These are phyloP conservation scores for Moxostoma hubbsi DNA, from an alignment of 2,797 vertebrate species.

Conservation along the genomic window DNA sequence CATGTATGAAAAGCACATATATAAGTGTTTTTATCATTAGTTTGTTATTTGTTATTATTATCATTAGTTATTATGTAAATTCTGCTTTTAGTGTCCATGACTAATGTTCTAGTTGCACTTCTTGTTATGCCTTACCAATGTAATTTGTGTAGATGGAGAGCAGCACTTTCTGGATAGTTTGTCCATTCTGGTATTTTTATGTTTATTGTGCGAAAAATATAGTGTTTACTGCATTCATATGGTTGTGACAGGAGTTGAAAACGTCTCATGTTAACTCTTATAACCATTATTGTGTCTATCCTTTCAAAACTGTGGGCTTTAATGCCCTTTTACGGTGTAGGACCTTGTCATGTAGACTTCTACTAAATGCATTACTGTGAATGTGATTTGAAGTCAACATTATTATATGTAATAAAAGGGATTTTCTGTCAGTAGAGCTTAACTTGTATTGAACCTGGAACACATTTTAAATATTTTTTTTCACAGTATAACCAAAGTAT, in stretches of 20 bases:
- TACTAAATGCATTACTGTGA: not conserved
- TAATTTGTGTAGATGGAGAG: not conserved
- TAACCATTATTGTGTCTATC: too few species aligned
- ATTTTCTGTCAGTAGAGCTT: not conserved
- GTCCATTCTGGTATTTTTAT: too few species aligned
- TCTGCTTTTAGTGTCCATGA: not conserved
- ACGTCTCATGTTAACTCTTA: too few species aligned
- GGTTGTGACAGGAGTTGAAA: not conserved
- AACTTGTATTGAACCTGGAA: not conserved
- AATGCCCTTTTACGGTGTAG: too few species aligned
- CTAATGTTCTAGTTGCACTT: not conserved
- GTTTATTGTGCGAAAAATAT: not conserved
- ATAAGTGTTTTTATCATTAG: not conserved
- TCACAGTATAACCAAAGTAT: not conserved
- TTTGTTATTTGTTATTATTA: too few species aligned
- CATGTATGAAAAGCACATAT: not conserved
- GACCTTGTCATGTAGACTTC: not conserved
- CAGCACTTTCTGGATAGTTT: not conserved
- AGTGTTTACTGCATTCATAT: too few species aligned
- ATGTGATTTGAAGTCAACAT: not conserved
- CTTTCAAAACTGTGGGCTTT: too few species aligned
- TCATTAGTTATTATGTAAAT: not conserved
- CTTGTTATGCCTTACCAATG: not conserved
- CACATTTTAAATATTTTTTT: not conserved
- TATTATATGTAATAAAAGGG: not conserved